Conservation (phyloP, 2,888 invertebrate genomes). For the Abrostola triplasia region DNA sequence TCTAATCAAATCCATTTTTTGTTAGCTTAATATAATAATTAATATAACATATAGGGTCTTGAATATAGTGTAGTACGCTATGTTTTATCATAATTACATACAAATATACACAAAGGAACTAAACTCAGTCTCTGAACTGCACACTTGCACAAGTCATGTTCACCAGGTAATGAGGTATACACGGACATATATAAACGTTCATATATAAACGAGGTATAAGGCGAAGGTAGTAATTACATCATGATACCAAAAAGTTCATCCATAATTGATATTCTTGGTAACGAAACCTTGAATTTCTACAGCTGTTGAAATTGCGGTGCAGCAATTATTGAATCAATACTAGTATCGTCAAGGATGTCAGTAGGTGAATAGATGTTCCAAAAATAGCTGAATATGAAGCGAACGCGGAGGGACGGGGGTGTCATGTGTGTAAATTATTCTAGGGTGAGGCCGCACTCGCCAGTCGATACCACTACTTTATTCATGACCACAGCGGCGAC, state of each 20-base stretch:
- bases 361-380: slow-evolving; percentile 60
- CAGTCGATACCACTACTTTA: slow-evolving; percentile 86
- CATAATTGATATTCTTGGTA: slow-evolving; percentile 29
- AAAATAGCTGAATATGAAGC: slow-evolving; percentile 72
- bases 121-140: no score
- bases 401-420: slow-evolving; percentile 54
- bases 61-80: no score
- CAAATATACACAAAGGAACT: no score
- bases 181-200: no score
- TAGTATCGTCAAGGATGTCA: slow-evolving; percentile 54
- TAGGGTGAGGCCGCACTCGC: slow-evolving; percentile 71
- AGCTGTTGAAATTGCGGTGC: slow-evolving; percentile 46
- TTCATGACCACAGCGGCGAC: slow-evolving; percentile 80
- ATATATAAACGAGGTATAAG: neutral
- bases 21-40: no score
- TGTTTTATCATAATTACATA: no score
- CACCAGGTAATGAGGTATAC: no score
- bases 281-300: slow-evolving; percentile 38
- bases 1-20: no score
- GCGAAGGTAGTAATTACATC: neutral
- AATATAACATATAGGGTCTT: no score
- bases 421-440: slow-evolving; percentile 83
- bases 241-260: slow-evolving; percentile 7
- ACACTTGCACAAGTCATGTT: neutral
- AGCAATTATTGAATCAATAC: slow-evolving; percentile 55